Percentiles rank a stretch among this genome's conserved stretches.
phyloP scores from a whole-genome alignment of 2,888 invertebrate species.

The Muscina levida region DNA sequence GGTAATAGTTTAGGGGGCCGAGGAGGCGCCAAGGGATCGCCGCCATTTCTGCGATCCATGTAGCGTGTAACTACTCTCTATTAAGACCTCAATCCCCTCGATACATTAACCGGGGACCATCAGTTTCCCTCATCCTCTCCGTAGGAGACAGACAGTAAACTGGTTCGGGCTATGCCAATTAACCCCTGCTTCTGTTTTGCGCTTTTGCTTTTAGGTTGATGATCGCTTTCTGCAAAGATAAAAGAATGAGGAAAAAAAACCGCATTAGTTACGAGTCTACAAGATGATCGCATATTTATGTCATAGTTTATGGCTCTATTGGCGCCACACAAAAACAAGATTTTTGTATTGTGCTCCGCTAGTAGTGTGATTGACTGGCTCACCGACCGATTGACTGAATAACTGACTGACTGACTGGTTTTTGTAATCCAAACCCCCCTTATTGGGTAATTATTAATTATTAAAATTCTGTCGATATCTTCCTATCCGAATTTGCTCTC shows the following conservation, averaged over 20 bases:
- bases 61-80: slow-evolving; percentile 73
- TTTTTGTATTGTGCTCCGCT: background rate
- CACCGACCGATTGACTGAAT: too few relatives aligned
- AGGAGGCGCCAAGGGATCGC: slow-evolving; percentile 87
- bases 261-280: background rate
- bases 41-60: slow-evolving; percentile 89
- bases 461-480: background rate
- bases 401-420: background rate
- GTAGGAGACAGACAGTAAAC: background rate
- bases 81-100: slow-evolving; percentile 80
- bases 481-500: background rate
- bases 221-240: slow-evolving; percentile 82
- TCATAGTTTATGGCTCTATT: background rate
- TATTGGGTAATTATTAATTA: slow-evolving; percentile 21
- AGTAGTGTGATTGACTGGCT: too few relatives aligned
- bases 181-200: slow-evolving; percentile 52
- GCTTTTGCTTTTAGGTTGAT: slow-evolving; percentile 70
- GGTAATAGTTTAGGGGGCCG: slow-evolving; percentile 87
- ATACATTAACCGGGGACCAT: slow-evolving; percentile 83
- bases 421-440: slow-evolving; percentile 3
- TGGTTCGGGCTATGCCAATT: background rate
- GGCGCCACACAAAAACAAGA: slow-evolving; percentile 12
- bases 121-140: slow-evolving; percentile 83
- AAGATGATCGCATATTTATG: background rate
- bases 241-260: slow-evolving; percentile 55